These are phyloP conservation scores for Archivesica marissinica DNA, from an alignment of 1,140 invertebrate species.

Conservation along the genomic window DNA sequence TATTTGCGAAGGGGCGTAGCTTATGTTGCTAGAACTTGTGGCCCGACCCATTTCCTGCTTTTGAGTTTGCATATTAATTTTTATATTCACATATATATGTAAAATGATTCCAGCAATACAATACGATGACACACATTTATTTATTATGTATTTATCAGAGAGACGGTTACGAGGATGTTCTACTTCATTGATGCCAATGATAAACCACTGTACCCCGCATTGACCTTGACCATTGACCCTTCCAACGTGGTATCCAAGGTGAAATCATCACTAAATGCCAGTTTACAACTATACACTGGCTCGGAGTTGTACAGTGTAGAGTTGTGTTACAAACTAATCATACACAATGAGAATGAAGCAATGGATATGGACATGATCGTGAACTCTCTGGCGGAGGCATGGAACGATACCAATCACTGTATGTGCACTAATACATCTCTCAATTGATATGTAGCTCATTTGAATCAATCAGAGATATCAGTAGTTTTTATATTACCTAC, in stretches of 20 bases:
- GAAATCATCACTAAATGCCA: not conserved
- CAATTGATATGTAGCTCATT: not conserved
- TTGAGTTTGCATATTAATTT: too few species aligned
- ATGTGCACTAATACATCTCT: not conserved
- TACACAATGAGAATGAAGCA: not conserved
- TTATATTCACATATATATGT: too few species aligned
- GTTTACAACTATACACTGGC: not conserved
- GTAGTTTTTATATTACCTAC: too few species aligned
- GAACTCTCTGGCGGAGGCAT: not conserved
- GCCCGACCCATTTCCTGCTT: too few species aligned
- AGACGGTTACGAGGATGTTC: slow-evolving; percentile 18
- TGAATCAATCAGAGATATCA: not conserved
- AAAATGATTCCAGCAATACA: too few species aligned
- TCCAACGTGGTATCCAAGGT: not conserved
- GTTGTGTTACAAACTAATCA: slow-evolving; percentile 19
- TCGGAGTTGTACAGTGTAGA: not conserved
- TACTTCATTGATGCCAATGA: slow-evolving; percentile 26
- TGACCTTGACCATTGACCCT: slow-evolving; percentile 8
- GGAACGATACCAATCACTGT: not conserved
- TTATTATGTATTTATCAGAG: slow-evolving; percentile 12
- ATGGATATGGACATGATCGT: not conserved
- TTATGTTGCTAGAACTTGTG: too few species aligned
- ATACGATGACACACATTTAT: too few species aligned
- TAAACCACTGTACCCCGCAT: not conserved
- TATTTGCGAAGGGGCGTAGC: too few species aligned